Evolutionary conservation across 2,797 vertebrate species (phyloP).

Genomic region (Paramormyrops hopkinsi): DNA sequence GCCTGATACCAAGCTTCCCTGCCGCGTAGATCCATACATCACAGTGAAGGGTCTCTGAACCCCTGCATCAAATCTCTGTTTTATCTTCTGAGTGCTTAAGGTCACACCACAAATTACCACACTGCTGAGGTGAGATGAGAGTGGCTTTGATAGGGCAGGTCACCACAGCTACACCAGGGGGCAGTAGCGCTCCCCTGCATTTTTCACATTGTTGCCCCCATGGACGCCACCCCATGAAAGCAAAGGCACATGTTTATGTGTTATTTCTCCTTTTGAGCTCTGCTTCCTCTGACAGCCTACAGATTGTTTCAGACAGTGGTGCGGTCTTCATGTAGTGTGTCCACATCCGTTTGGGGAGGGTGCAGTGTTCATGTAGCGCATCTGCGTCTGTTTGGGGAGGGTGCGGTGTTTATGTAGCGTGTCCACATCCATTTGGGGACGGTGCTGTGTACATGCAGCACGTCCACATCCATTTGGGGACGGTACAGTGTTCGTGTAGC

Average conservation of each 20-base stretch:
- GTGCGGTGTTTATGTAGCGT: background rate
- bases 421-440: background rate
- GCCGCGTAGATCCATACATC: background rate
- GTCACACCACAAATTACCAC: background rate
- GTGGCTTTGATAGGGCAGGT: background rate
- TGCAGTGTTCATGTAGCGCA: background rate
- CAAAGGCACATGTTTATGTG: background rate
- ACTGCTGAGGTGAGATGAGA: background rate
- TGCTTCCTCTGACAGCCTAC: background rate
- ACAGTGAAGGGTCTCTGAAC: constrained; percentile 9
- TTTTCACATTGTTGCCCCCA: background rate
- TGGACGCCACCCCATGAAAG: background rate
- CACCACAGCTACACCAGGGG: background rate
- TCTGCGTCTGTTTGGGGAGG: background rate
- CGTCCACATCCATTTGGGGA: background rate
- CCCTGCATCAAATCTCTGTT: constrained; percentile 3
- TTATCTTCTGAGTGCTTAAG: constrained; percentile 9
- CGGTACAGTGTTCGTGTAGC: background rate
- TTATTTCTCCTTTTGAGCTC: background rate
- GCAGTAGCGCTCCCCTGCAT: background rate
- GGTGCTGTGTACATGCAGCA: background rate
- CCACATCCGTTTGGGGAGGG: background rate
- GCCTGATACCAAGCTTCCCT: background rate
- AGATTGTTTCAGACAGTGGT: background rate
- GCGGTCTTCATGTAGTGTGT: background rate